A percentile compares a stretch with the other conserved stretches of the same genome.
These are phyloP conservation scores for Silvanus unidentatus DNA, from an alignment of 2,888 invertebrate species.

Conservation along the genomic window DNA sequence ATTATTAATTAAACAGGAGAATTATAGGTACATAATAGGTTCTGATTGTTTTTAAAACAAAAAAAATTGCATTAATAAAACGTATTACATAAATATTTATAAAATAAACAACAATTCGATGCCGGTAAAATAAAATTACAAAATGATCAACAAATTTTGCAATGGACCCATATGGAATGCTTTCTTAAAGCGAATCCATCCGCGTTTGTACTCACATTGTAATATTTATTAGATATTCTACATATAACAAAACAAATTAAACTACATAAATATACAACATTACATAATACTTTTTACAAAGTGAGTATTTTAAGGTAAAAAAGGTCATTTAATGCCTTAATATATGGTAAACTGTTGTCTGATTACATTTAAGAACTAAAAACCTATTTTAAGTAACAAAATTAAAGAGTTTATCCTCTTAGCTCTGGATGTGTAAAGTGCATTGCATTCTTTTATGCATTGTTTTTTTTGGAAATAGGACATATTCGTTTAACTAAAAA, in stretches of 20 bases:
- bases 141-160: conserved; percentile 28
- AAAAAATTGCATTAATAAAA: conserved; percentile 20
- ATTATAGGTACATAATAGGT: conserved; percentile 10
- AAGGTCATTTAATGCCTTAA: conserved; percentile 44
- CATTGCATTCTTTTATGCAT: no score
- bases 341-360: conserved; percentile 43
- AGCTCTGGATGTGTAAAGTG: no score
- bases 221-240: conserved; percentile 9
- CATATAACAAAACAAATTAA: conserved; percentile 19
- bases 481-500: no score
- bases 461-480: no score
- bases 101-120: conserved; percentile 41
- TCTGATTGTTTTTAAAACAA: not conserved
- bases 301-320: conserved; percentile 42
- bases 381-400: not conserved
- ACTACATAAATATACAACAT: conserved; percentile 27
- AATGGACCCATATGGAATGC: conserved; percentile 12
- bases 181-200: conserved; percentile 1
- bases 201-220: conserved; percentile 37
- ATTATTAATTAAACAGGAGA: conserved; percentile 19
- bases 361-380: conserved; percentile 15
- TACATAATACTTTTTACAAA: conserved; percentile 35
- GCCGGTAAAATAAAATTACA: conserved; percentile 36
- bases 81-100: conserved; percentile 36
- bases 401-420: not conserved